These are phyloP conservation scores for Morphnarchus princeps DNA, from an alignment of 2,113 vertebrate genomes.

Conservation along the genomic window DNA sequence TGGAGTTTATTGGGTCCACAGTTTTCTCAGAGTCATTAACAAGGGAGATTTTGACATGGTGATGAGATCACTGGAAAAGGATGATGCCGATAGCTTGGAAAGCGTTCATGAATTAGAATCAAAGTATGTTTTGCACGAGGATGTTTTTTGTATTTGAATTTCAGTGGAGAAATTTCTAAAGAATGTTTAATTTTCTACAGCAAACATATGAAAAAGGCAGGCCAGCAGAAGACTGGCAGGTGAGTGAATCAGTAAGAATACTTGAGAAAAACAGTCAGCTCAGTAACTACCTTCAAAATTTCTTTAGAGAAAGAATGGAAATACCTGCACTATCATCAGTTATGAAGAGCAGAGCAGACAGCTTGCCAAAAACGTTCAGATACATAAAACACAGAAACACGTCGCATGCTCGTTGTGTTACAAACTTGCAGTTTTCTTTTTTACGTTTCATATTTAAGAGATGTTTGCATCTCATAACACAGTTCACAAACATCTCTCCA, in stretches of 20 bases:
- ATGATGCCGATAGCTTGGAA: neutral
- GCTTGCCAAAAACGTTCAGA: neutral
- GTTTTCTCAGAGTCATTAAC: constrained; percentile 66
- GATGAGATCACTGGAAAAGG: neutral
- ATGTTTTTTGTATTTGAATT: neutral
- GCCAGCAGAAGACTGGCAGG: neutral
- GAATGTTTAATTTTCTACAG: neutral
- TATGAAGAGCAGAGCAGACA: rapidly evolving
- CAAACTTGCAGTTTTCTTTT: neutral
- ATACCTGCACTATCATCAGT: rapidly evolving
- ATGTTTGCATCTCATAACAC: neutral
- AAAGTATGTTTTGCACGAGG: neutral
- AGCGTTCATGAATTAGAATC: neutral
- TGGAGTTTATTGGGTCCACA: constrained; percentile 13
- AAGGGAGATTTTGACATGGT: constrained; percentile 8
- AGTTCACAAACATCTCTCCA: neutral
- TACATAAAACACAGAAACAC: rapidly evolving
- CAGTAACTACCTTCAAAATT: neutral
- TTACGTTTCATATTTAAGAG: neutral
- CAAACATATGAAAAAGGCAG: rapidly evolving
- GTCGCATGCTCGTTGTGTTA: rapidly evolving
- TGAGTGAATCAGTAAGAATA: neutral
- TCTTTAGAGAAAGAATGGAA: neutral
- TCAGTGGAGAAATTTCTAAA: neutral
- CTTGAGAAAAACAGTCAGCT: neutral